Evolutionary conservation across 2,888 invertebrate genomes (phyloP), one percentile per base, ranked within the genome.

Genomic region (Drosophila paranaensis): DNA sequence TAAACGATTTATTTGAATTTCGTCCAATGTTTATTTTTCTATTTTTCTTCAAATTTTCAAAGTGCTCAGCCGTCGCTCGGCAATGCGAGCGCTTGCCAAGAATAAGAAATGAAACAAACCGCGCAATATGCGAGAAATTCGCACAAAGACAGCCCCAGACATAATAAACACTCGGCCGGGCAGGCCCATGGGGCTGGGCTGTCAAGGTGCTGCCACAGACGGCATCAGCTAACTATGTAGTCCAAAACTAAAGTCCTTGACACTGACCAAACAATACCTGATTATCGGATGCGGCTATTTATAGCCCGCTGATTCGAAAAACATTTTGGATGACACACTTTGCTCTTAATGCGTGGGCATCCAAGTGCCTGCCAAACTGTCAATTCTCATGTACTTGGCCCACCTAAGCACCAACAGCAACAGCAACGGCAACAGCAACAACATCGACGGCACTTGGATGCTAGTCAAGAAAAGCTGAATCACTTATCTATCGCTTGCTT

Each of bases 21-120:
- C 62, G 71, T 35, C 53, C 68, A 72, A 60, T 89, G 84, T 89
- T 85, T 85, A 85, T 89, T 85, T 87, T 84, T 85, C 82, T 84
- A 79, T 79, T 84, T 87, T 87, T 79, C 77, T 75, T 63, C 27
- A 65, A 70, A 69, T 83, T 78, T 83, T 81, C 71, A 66, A 77
- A 67, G 66, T 71, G 69, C 69, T 74, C 68, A 45, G 16, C 30
- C 46, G 53, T 73, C 33, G 51, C 10, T 35, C 33, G 55, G 67
- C 51, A 68, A 67, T 68, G 64, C 70, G 61, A 81, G 40, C 50
- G 79, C 77, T 87, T 85, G 84, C 89, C 84, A 85, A 85, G 88
- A 84, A 79, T 68, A 73, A 53, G 60, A 71, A 57, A 65, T 48
- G 64, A 79, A 74, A 60, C 63, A 69, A 76, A 77, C 65, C 68